Base-by-base conservation (phyloP, 2,888 invertebrate genomes). In the Horisme vitalbata region DNA sequence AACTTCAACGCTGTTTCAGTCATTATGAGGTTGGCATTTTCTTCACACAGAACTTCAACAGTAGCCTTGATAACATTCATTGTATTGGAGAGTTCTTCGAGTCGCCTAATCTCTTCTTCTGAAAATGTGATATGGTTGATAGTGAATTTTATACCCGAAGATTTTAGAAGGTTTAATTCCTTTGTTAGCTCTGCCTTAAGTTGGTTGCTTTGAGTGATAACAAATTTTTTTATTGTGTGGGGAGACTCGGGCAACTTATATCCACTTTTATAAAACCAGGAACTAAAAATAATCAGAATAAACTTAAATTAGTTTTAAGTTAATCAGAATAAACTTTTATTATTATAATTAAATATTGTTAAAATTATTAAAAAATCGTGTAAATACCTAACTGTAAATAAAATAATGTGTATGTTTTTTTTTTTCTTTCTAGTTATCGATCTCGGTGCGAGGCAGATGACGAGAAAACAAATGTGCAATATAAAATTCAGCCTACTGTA, bases 151-250 rank as follows among this genome's bases (percentile, higher is more conserved):
- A 26, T 15, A 3, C 38, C 38, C 23, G 24, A 8, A 8, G 23
- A 18, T 18, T 39, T 45, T 23, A 45, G 32, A 13, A 20, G 9
- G 4, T 38, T 24, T 26, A 45, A 20, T 45, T 45, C 34, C 9
- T 27, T 28, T 10, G 24, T 34, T 9, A 45, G 28, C 18, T 45
- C 11, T 7, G 12, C 15, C 39, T 41, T 46, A 23, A 35, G 21
- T 23, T 34, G 18, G 34, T 34, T 36, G 36, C 36, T 36, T 36
- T 10, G 23, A 26, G 24, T 26, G 26, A 36, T 26, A 23, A 36
- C 36, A 28, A 38, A 12, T 15, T 38, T 38, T 11, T 27, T 38
- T 28, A 38, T 38, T 27, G 37, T 38, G 13, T 37, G 37, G 37
- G 15, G 26, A 13, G 30, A 38, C 30, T 38, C 38, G 7, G 30